These are phyloP conservation scores for Rhodophaea formosa DNA, from an alignment of 2,888 invertebrate species.

Conservation along the genomic window DNA sequence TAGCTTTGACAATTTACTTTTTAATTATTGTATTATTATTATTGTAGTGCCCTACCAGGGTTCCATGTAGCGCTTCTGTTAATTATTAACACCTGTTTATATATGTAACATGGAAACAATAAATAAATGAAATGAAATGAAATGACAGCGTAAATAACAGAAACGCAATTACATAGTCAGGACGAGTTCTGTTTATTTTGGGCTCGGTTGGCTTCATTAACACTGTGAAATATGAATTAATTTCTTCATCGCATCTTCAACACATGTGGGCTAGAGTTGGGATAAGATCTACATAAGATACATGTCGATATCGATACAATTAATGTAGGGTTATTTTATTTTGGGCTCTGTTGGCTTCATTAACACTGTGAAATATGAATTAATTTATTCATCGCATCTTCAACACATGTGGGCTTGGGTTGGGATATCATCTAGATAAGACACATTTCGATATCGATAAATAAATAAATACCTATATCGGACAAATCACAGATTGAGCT, in stretches of 20 bases:
- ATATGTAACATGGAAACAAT: too few relatives aligned
- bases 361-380: conserved; percentile 64
- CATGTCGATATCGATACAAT: conserved; percentile 26
- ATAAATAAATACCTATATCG: too few relatives aligned
- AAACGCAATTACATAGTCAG: not conserved
- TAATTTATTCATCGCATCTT: conserved; percentile 48
- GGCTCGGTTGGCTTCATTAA: conserved; percentile 50
- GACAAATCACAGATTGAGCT: too few relatives aligned
- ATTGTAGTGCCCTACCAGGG: too few relatives aligned
- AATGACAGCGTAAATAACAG: not conserved
- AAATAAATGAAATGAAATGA: not conserved
- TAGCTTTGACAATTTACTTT: too few relatives aligned
- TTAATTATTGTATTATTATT: too few relatives aligned
- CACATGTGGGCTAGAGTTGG: conserved; percentile 44
- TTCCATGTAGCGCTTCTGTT: too few relatives aligned
- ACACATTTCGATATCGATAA: conserved; percentile 25
- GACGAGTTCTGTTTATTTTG: conserved; percentile 27
- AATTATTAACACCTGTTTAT: too few relatives aligned
- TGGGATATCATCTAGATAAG: too few relatives aligned
- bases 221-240: conserved; percentile 67
- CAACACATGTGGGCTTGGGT: conserved; percentile 43
- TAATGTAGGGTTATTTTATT: conserved; percentile 20
- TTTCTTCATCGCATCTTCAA: conserved; percentile 54
- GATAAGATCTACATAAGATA: too few relatives aligned
- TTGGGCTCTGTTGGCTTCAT: conserved; percentile 46